Base-by-base conservation (phyloP, 2,888 invertebrate species). In the Carabus problematicus region DNA sequence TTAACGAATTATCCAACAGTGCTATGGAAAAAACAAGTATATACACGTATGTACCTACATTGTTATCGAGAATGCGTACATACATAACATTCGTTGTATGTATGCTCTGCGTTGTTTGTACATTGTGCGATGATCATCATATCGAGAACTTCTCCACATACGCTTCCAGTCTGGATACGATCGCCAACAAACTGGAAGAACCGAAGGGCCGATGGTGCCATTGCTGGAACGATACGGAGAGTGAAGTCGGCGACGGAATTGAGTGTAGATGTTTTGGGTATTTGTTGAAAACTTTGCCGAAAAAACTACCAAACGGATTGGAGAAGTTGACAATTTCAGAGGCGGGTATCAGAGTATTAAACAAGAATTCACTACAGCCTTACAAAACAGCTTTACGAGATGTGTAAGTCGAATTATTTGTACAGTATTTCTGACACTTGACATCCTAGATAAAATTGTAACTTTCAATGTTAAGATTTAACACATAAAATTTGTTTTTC, bases 361-460 rank as follows among this genome's bases (percentile, higher is more conserved):
- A 72, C 4, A 77, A 73, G 45, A 75, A 75, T 71, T 77, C 77
- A 3, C 76, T 82, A 52, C 76, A 80, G 64, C 76, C 78, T 0
- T 82, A 82, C 68, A 78, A 75, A 58, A 71, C 71, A n/a, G 77
- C 77, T 3, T 70, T 82, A n/a, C 76, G 75, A 70, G 82, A 82
- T 56, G 76, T 82, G 82, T 82, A 76, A 80, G 82, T 79, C 8
- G 6, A 2, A 29, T 29, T 29, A 29, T 3, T 29, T 29, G 29
- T 6, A n/a, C n/a, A n/a, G n/a, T n/a, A n/a, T n/a, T n/a, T n/a
- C n/a, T n/a, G n/a, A n/a, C n/a, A n/a, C n/a, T n/a, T n/a, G n/a
- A n/a, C n/a, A n/a, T n/a, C n/a, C n/a, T n/a, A n/a, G n/a, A n/a
- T n/a, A n/a, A n/a, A n/a, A n/a, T n/a, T n/a, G n/a, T n/a, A n/a